phyloP scores from a whole-genome alignment of 2,113 vertebrate species.

The Microtus ochrogaster region DNA sequence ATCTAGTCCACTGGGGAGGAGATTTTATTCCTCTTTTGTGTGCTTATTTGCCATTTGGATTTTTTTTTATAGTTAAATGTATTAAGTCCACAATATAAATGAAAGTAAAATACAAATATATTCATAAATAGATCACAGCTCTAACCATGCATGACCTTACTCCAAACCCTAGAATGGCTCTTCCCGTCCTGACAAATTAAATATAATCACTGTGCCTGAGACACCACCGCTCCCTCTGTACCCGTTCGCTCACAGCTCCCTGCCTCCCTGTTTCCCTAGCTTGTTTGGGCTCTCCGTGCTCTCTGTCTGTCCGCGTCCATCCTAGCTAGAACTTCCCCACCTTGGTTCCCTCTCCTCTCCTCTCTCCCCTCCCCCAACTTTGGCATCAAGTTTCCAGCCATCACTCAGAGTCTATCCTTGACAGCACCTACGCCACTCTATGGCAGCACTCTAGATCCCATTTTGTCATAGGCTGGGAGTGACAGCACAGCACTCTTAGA shows the following conservation, averaged over 20 bases:
- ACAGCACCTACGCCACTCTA: not conserved
- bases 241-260: not conserved
- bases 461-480: not conserved
- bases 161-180: constrained; percentile 18
- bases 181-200: not conserved
- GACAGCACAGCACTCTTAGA: not conserved
- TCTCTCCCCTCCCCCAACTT: not conserved
- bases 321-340: not conserved
- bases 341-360: not conserved
- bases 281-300: not conserved
- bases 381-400: constrained; percentile 9
- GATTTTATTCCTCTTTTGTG: constrained; percentile 42
- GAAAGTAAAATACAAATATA: constrained; percentile 40
- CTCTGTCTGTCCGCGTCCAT: not conserved
- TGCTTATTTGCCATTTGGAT: not conserved
- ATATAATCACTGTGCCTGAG: not conserved
- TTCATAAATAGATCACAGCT: constrained; percentile 45
- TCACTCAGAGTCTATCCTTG: constrained; percentile 30
- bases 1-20: not conserved
- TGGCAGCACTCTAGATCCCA: not conserved
- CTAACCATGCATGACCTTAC: constrained; percentile 22
- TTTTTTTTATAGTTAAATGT: constrained; percentile 26
- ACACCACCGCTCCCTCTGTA: not conserved
- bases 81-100: constrained; percentile 52
- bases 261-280: not conserved